A percentile compares a stretch with the other conserved stretches of the same genome.
Evolutionary conservation across 2,888 invertebrate species (phyloP).

Genomic region (Pammene aurita): DNA sequence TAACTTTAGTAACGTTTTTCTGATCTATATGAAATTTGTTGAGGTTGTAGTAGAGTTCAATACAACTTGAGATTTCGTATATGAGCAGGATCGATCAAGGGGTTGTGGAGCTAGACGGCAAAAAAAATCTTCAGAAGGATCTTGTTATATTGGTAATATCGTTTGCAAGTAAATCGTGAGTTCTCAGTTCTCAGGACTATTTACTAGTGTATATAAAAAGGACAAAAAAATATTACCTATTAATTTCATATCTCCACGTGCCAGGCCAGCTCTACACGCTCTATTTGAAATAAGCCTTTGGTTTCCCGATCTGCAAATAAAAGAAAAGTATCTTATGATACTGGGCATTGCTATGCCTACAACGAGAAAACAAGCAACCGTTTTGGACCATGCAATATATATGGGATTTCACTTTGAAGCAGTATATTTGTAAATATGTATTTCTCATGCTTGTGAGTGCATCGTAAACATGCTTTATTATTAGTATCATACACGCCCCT

Average conservation of each 20-base stretch:
- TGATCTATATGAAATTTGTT: too few relatives aligned
- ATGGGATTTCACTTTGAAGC: neutral
- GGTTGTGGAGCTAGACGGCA: too few relatives aligned
- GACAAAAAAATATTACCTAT: slow-evolving; percentile 33
- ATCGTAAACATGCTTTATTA: neutral
- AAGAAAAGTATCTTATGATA: slow-evolving; percentile 40
- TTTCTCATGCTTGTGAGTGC: neutral
- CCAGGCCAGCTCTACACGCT: slow-evolving; percentile 38
- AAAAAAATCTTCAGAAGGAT: too few relatives aligned
- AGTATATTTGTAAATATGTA: neutral
- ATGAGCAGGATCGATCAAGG: too few relatives aligned
- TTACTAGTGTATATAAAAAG: too few relatives aligned
- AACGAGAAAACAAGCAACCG: slow-evolving; percentile 5
- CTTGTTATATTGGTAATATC: too few relatives aligned
- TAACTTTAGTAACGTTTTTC: too few relatives aligned
- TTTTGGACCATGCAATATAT: slow-evolving; percentile 10
- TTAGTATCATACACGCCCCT: neutral
- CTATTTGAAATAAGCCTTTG: slow-evolving; percentile 31
- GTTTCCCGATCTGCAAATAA: slow-evolving; percentile 38
- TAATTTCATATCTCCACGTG: slow-evolving; percentile 42
- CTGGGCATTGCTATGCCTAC: slow-evolving; percentile 39
- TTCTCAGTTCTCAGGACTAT: too few relatives aligned
- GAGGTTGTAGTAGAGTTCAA: too few relatives aligned
- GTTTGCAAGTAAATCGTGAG: too few relatives aligned
- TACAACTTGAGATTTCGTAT: too few relatives aligned